Base-by-base conservation (phyloP, 2,888 invertebrate genomes). In the Apodemia mormo region DNA sequence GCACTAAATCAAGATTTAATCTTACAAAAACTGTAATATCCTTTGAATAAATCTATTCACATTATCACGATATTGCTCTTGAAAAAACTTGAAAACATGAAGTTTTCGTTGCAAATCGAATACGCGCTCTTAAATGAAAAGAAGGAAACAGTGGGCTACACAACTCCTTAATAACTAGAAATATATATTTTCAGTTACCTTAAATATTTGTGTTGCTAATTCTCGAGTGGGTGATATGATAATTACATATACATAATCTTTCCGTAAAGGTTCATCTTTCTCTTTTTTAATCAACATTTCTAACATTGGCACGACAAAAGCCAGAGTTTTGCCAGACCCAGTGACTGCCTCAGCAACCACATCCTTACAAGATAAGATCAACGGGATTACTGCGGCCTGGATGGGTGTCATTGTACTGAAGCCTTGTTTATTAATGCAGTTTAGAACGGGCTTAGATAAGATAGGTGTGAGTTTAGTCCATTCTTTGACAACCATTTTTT, bases 341-440 rank as follows among this genome's bases (percentile, higher is more conserved):
- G 99, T 99, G 0, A 99, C 98, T 4, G 99, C 99, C 89, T 99
- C 99, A 0, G 97, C 99, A 0, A 98, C 98, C 14, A 99, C 98
- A 94, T 99, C 99, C 88, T 99, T 99, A 79, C 97, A 97, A 9
- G 95, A 95, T 68, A 99, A 85, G 68, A 99, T 93, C 69, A 98
- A 92, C 0, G 98, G 98, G 80, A 99, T 98, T 69, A 97, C 96
- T 0, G 98, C 97, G 5, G 97, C 96, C 94, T 98, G 95, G 22
- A 95, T 94, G 0, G 95, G 95, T 5, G 95, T 95, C 94, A 95
- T 95, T 33, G 82, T 76, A 37, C 84, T 78, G 71, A 95, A 95
- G 58, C 92, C 89, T 74, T 95, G 93, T 72, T 89, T 86, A 14
- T 86, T 80, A n/a, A 95, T 88, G 37, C 94, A 94, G 70, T 86